A percentile compares a stretch with the other conserved stretches of the same genome.
Conservation (phyloP, 2,888 invertebrate species). For the Mystacides longicornis region DNA sequence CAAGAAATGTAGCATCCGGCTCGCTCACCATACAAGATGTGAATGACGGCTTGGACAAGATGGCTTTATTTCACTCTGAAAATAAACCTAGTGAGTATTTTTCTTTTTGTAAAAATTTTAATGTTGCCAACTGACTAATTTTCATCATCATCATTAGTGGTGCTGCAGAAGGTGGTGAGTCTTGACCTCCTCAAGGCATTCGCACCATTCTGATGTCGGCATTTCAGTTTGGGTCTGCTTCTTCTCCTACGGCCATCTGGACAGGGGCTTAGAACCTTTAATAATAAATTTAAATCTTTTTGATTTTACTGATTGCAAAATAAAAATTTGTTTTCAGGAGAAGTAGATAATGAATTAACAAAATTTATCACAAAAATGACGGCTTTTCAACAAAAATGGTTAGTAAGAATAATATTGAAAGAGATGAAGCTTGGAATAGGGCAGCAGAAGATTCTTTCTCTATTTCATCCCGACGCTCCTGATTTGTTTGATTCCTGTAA, state of each 20-base stretch:
- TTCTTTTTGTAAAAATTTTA: neutral
- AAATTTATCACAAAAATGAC: slow-evolving; percentile 60
- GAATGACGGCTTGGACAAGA: slow-evolving; percentile 66
- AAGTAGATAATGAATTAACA: slow-evolving; percentile 56
- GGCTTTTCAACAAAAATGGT: slow-evolving; percentile 80
- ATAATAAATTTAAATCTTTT: too few relatives aligned
- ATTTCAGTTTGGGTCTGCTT: too few relatives aligned
- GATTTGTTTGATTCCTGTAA: slow-evolving; percentile 65
- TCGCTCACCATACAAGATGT: slow-evolving; percentile 60
- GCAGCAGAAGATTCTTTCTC: slow-evolving; percentile 58
- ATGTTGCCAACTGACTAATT: neutral
- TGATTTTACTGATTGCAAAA: too few relatives aligned
- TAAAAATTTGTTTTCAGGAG: slow-evolving; percentile 34
- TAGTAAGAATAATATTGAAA: slow-evolving; percentile 81
- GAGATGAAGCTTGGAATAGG: slow-evolving; percentile 73
- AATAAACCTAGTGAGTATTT: slow-evolving; percentile 47
- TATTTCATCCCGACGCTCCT: slow-evolving; percentile 75
- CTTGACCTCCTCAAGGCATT: too few relatives aligned
- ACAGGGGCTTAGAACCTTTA: too few relatives aligned
- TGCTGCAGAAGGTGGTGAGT: too few relatives aligned
- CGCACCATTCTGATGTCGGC: too few relatives aligned
- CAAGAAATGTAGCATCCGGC: slow-evolving; percentile 41
- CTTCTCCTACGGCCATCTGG: too few relatives aligned
- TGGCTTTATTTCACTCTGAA: slow-evolving; percentile 59
- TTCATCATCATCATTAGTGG: too few relatives aligned